Base-by-base conservation (phyloP, 2,888 invertebrate species). In the Zootermopsis nevadensis region DNA sequence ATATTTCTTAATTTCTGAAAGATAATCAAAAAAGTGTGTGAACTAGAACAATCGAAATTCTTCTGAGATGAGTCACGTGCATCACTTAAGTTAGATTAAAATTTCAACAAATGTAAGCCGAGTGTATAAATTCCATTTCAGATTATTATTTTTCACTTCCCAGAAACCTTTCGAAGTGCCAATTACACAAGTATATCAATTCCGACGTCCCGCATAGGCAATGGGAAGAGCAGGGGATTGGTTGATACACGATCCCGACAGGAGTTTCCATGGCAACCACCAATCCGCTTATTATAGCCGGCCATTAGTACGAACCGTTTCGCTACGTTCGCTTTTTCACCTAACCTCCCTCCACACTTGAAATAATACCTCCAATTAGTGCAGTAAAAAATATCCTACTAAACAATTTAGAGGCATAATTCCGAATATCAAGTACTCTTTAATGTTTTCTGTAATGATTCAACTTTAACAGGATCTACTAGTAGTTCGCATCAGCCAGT, bases 281-380 rank as follows among this genome's bases (percentile, higher is more conserved):
- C 79, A 79, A 79, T 79, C 79, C 79, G 79, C 79, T 79, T 79
- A 79, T 79, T 79, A 60, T 66, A 35, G 66, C 66, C 55, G 79
- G 27, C 60, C 38, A 66, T 66, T 66, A 74, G 38, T 74, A 74
- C 31, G 24, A 38, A n/a, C 33, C 38, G n/a, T 74, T 22, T 24
- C 74, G 74, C 12, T 35, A 42, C n/a, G 38, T 22, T 74, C 74
- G 38, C 38, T 74, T n/a, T 38, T 74, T 69, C 31, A 33, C 33
- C n/a, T 19, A 31, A 69, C 27, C 69, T 69, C 69, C 15, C 69
- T 69, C 69, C 31, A 22, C 55, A 55, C 79, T 60, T 60, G 8
- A 66, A 66, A 60, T 79, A 79, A 79, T 79, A 60, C 38, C 66
- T n/a, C 60, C 79, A 79, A 79, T 79, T 79, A 79, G 38, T 33